Conservation (phyloP, 2,113 vertebrate species). For the Turnix velox region DNA sequence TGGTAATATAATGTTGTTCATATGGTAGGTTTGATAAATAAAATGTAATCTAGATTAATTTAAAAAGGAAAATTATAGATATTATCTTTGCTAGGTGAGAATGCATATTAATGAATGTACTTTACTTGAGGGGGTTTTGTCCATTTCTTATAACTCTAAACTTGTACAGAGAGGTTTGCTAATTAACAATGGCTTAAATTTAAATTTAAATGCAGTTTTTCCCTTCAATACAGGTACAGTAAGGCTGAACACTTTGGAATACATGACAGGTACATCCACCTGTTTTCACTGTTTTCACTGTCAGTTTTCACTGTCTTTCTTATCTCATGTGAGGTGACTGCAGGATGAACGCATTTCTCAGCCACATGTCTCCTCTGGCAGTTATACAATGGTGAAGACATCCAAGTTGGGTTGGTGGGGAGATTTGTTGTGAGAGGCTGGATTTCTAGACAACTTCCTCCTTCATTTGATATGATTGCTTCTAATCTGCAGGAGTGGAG, state of each 20-base stretch:
- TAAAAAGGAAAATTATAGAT: not conserved
- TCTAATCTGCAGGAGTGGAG: not conserved
- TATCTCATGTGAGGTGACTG: not conserved
- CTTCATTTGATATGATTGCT: not conserved
- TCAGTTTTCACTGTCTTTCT: not conserved
- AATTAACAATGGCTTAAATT: not conserved
- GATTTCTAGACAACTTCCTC: not conserved
- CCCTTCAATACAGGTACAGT: not conserved
- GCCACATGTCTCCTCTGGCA: not conserved
- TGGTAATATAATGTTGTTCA: not conserved
- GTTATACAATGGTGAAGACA: not conserved
- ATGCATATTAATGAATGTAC: not conserved
- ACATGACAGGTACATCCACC: not conserved
- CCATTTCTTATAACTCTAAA: not conserved
- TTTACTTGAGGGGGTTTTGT: not conserved
- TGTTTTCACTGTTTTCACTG: not conserved
- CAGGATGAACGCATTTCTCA: not conserved
- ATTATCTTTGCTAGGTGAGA: not conserved
- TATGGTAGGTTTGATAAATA: constrained; percentile 17
- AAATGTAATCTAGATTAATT: not conserved
- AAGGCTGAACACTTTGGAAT: not conserved
- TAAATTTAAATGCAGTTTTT: not conserved
- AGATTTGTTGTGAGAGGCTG: not conserved
- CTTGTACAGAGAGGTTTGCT: not conserved
- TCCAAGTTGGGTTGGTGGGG: fast-evolving